Conservation (phyloP, 2,797 vertebrate species). For the Enteromius anoplus region DNA sequence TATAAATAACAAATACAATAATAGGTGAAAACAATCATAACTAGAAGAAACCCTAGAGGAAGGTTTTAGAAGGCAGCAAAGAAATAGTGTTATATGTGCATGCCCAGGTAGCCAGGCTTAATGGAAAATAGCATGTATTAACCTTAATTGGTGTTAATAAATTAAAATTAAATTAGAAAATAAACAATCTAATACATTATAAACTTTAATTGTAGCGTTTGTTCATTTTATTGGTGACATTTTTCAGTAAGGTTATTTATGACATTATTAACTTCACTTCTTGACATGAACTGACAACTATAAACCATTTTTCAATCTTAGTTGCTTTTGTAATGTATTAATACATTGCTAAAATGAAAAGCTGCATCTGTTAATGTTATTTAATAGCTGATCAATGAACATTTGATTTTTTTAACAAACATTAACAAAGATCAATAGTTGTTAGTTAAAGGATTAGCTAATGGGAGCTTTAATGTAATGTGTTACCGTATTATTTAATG, state of each 20-base stretch:
- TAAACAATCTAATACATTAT: too few relatives aligned
- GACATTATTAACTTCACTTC: background rate
- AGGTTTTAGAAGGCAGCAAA: background rate
- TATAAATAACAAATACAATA: background rate
- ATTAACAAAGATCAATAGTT: too few relatives aligned
- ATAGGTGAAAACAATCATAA: too few relatives aligned
- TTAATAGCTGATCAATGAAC: background rate
- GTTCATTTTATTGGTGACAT: too few relatives aligned
- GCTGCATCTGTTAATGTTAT: background rate
- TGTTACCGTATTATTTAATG: too few relatives aligned
- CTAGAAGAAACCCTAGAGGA: too few relatives aligned
- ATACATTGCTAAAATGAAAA: background rate
- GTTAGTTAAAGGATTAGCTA: too few relatives aligned
- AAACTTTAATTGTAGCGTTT: background rate
- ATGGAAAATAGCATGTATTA: background rate
- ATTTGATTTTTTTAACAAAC: too few relatives aligned
- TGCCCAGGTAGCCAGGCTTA: background rate
- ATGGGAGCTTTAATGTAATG: too few relatives aligned
- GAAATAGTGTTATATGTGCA: too few relatives aligned
- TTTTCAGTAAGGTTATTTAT: background rate
- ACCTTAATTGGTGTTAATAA: too few relatives aligned
- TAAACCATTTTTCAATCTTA: background rate
- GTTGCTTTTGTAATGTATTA: background rate
- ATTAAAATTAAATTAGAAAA: too few relatives aligned
- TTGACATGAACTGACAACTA: background rate